phyloP scores from a whole-genome alignment of 2,888 invertebrate genomes.

The Trisateles emortualis region DNA sequence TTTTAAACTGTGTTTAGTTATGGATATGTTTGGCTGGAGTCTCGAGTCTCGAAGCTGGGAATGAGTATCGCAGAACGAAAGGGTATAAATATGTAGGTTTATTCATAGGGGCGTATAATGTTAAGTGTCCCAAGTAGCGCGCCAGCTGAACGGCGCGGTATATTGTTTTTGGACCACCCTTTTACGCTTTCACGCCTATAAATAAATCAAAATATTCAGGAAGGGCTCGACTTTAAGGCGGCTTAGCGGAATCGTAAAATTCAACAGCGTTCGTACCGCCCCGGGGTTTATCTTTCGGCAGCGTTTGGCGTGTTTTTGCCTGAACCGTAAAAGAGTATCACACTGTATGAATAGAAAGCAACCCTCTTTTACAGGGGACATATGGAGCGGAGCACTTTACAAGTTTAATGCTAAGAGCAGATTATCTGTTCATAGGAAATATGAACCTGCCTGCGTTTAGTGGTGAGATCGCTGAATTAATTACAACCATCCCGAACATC shows the following conservation, averaged over 20 bases:
- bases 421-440: constrained; percentile 70
- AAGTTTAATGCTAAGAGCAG: constrained; percentile 76
- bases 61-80: constrained; percentile 43
- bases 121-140: constrained; percentile 67
- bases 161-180: constrained; percentile 84
- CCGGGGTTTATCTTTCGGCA: constrained; percentile 81
- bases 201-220: constrained; percentile 87
- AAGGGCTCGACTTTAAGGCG: constrained; percentile 86
- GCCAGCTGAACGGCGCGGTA: constrained; percentile 73
- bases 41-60: constrained; percentile 31
- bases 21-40: constrained; percentile 39
- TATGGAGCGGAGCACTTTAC: constrained; percentile 75
- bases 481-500: constrained; percentile 26
- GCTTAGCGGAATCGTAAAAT: constrained; percentile 87
- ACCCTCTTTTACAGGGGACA: constrained; percentile 78
- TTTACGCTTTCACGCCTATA: constrained; percentile 84
- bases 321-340: constrained; percentile 84
- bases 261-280: constrained; percentile 82
- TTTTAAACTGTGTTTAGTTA: constrained; percentile 33
- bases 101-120: constrained; percentile 69
- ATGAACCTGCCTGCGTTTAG: constrained; percentile 45
- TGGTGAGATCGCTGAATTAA: constrained; percentile 36
- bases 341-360: constrained; percentile 81
- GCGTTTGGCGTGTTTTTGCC: constrained; percentile 80
- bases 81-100: constrained; percentile 55